Percentiles rank a stretch among this genome's conserved stretches.
These are phyloP conservation scores for Apamea anceps DNA, from an alignment of 2,888 invertebrate species.

Conservation along the genomic window DNA sequence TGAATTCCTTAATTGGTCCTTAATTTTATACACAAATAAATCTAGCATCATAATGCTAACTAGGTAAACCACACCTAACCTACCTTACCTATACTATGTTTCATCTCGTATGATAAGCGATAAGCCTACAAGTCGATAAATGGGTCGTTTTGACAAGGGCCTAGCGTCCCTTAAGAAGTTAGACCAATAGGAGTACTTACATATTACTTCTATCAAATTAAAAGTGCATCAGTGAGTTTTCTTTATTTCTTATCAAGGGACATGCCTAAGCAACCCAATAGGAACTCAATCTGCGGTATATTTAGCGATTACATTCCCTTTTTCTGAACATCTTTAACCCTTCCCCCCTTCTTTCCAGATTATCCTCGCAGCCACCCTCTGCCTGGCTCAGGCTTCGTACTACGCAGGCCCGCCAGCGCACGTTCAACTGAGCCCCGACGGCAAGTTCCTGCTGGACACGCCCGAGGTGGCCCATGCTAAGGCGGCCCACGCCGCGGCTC, in stretches of 20 bases:
- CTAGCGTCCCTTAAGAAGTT: background rate
- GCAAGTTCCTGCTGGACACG: constrained; percentile 89
- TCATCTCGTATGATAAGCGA: background rate
- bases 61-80: background rate
- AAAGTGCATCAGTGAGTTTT: too few species aligned
- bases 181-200: background rate
- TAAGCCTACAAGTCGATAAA: constrained; percentile 1
- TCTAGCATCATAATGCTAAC: constrained; percentile 5
- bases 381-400: constrained; percentile 89
- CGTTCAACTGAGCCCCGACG: constrained; percentile 88
- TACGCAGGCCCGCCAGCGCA: constrained; percentile 88
- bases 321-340: background rate
- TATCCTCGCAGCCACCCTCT: constrained; percentile 87
- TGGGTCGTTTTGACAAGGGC: background rate
- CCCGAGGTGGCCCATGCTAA: constrained; percentile 89
- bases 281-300: background rate
- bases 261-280: background rate
- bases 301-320: background rate
- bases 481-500: constrained; percentile 86
- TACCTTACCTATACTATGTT: background rate
- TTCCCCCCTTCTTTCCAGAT: constrained; percentile 75
- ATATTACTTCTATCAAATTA: background rate
- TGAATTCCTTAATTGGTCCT: constrained; percentile 3
- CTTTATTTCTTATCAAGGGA: background rate
- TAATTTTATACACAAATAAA: constrained; percentile 31